These are phyloP conservation scores for Oncorhynchus nerka DNA, from an alignment of 2,113 vertebrate species.

Conservation along the genomic window DNA sequence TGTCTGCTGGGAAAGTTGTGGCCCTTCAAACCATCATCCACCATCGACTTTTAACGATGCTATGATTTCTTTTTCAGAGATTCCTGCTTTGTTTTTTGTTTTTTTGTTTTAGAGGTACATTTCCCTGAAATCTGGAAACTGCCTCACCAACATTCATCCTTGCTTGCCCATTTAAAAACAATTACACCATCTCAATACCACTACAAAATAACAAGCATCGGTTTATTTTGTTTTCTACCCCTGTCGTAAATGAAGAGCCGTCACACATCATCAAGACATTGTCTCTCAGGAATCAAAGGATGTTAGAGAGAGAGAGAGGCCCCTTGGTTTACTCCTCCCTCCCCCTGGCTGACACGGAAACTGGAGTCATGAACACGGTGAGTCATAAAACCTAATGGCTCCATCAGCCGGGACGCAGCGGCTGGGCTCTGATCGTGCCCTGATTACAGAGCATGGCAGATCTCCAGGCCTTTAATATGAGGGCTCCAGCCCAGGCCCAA, in stretches of 20 bases:
- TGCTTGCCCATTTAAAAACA: slow-evolving; percentile 12
- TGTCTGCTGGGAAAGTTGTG: slow-evolving; percentile 48
- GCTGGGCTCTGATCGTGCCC: slow-evolving; percentile 29
- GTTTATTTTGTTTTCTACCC: no score
- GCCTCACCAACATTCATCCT: slow-evolving; percentile 40
- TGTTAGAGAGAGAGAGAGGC: slow-evolving; percentile 32
- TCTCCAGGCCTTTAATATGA: slow-evolving; percentile 21
- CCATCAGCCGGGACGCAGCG: slow-evolving; percentile 13
- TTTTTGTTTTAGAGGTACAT: slow-evolving; percentile 58
- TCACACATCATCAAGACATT: slow-evolving; percentile 50
- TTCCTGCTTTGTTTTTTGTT: slow-evolving; percentile 59
- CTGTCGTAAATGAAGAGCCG: slow-evolving; percentile 16
- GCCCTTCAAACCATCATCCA: slow-evolving; percentile 41
- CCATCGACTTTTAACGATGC: slow-evolving; percentile 47
- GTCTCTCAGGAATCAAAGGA: slow-evolving; percentile 50
- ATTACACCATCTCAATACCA: no score
- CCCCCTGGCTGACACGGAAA: slow-evolving; percentile 49
- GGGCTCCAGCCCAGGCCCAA: slow-evolving; percentile 13
- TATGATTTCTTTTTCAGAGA: slow-evolving; percentile 35
- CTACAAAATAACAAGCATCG: no score
- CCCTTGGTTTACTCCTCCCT: slow-evolving; percentile 22
- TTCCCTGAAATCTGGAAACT: slow-evolving; percentile 58
- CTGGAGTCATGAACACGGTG: slow-evolving; percentile 51
- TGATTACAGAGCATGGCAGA: slow-evolving; percentile 29
- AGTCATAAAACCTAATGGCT: slow-evolving; percentile 36